A percentile compares a stretch with the other conserved stretches of the same genome.
These are phyloP conservation scores for Microcebus griseorufus DNA, from an alignment of 2,113 vertebrate genomes.

Conservation along the genomic window DNA sequence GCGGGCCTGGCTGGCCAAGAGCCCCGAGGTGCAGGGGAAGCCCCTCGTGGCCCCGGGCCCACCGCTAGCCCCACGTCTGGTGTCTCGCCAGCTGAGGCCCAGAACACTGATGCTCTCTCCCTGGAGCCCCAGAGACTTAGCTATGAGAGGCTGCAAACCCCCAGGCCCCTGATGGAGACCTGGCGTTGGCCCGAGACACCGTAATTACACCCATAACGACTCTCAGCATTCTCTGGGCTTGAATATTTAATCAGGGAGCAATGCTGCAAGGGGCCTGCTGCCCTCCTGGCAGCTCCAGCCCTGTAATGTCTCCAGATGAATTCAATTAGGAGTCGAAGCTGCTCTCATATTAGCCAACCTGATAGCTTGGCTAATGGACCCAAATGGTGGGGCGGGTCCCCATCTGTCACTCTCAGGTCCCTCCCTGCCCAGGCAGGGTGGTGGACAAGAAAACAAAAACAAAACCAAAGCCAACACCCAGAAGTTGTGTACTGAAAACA, in stretches of 20 bases:
- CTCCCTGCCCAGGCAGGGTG: conserved; percentile 49
- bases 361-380: conserved; percentile 63
- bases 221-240: conserved; percentile 41
- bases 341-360: conserved; percentile 40
- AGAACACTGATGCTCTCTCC: background rate
- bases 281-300: conserved; percentile 41
- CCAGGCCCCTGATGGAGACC: conserved; percentile 49
- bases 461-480: background rate
- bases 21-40: background rate
- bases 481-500: background rate
- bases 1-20: rapidly evolving
- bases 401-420: conserved; percentile 50
- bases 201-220: conserved; percentile 63
- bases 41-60: background rate
- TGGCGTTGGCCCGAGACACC: conserved; percentile 52
- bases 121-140: background rate
- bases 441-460: conserved; percentile 16
- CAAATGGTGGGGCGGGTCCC: conserved; percentile 58
- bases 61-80: background rate
- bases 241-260: conserved; percentile 71
- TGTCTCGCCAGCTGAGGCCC: background rate
- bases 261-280: background rate
- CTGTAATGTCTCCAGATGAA: conserved; percentile 45
- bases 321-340: conserved; percentile 62
- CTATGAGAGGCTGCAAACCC: background rate